Evolutionary conservation across 2,113 vertebrate species (phyloP), one percentile per base, ranked within the genome.

Genomic region (Australoheros scitulus): DNA sequence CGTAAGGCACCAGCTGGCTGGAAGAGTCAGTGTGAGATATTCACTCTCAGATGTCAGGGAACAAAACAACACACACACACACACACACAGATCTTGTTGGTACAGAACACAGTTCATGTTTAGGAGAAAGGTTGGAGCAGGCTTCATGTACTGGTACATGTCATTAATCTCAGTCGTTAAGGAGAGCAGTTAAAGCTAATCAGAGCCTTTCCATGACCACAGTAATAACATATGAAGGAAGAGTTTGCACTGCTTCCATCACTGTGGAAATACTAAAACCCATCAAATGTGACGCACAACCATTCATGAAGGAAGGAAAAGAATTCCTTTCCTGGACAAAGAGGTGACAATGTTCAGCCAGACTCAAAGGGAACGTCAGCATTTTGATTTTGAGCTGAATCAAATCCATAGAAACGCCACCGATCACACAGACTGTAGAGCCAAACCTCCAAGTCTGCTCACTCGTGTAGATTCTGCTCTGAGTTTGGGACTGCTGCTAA

Each of bases 1-100:
- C 95, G 5, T 95, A 95, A 1, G 95, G 93, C 79, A 94, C 91
- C 76, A 95, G 70, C 20, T 92, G 94, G 72, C 95, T 96, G 89
- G 1, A 85, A 87, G 38, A 63, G 65, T 58, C n/a, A 76, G 13
- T 9, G 15, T 29, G 11, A 72, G 68, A 72, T 55, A n/a, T 55
- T 55, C 47, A 55, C 18, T 34, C 47, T 72, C 68, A 72, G 47
- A 20, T 70, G 14, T 15, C 34, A 26, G 26, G 26, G 26, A 26
- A 26, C 26, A 26, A 2, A 24, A 24, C 2, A 2, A 34, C 34
- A 34, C 34, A 34, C 32, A 34, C 32, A 34, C 32, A 34, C 32
- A 34, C 34, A 34, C 34, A 34, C 34, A 34, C 34, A 50, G 24
- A 29, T 20, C 29, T 70, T 17, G 24, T 47, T 29, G 43, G 50